These are phyloP conservation scores for Drosophila ogumai DNA, from an alignment of 1,140 invertebrate species.

Conservation along the genomic window DNA sequence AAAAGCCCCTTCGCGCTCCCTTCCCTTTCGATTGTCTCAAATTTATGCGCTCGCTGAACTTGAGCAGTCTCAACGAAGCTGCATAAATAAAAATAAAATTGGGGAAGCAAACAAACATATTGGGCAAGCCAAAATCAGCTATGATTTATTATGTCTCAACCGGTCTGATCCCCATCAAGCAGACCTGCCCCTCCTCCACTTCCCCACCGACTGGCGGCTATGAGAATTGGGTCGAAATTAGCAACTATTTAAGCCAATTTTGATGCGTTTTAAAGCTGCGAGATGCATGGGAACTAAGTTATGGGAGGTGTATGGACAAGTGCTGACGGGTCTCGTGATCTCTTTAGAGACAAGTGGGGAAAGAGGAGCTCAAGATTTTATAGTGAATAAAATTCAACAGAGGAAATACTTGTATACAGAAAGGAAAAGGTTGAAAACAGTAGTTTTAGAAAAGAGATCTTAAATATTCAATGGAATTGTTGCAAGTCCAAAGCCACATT, in stretches of 20 bases:
- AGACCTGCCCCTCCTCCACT: neutral
- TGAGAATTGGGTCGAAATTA: slow-evolving; percentile 79
- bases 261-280: slow-evolving; percentile 47
- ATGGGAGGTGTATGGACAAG: slow-evolving; percentile 26
- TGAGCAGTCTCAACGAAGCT: slow-evolving; percentile 42
- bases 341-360: slow-evolving; percentile 6
- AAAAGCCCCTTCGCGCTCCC: neutral
- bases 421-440: neutral
- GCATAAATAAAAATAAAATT: slow-evolving; percentile 38
- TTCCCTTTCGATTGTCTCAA: slow-evolving; percentile 39
- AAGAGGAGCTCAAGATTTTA: neutral
- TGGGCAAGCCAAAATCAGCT: slow-evolving; percentile 51
- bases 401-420: too few relatives aligned
- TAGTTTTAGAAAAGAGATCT: neutral
- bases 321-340: slow-evolving; percentile 15
- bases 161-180: slow-evolving; percentile 21
- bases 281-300: slow-evolving; percentile 32
- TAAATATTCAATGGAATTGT: neutral
- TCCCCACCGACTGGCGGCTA: slow-evolving; percentile 19
- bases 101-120: slow-evolving; percentile 59
- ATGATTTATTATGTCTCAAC: slow-evolving; percentile 66
- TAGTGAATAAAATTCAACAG: neutral
- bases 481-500: neutral
- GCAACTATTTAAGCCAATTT: slow-evolving; percentile 61
- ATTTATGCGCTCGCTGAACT: slow-evolving; percentile 67